Conservation (phyloP, 1,140 invertebrate species). For the Rhyzopertha dominica region DNA sequence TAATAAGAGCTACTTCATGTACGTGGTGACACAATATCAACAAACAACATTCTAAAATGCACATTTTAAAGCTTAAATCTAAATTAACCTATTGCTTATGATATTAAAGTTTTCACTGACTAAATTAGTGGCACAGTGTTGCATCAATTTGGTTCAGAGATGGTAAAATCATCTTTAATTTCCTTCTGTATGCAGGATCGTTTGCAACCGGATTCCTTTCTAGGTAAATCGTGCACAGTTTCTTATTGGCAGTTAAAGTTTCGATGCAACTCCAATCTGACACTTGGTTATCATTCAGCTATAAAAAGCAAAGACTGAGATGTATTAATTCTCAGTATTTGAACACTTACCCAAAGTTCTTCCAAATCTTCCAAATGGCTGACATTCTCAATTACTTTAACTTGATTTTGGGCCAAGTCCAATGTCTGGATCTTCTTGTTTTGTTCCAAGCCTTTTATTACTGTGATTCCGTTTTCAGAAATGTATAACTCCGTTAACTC, state of each 20-base stretch:
- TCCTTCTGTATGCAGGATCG: slow-evolving; percentile 84
- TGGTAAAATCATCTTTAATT: slow-evolving; percentile 84
- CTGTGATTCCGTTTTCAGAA: slow-evolving; percentile 86
- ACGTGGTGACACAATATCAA: too few relatives aligned
- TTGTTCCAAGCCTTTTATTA: slow-evolving; percentile 67
- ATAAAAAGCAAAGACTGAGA: slow-evolving; percentile 43
- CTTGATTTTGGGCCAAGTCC: slow-evolving; percentile 86
- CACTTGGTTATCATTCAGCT: slow-evolving; percentile 92
- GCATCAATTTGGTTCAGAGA: slow-evolving; percentile 92
- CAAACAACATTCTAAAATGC: too few relatives aligned
- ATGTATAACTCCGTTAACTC: slow-evolving; percentile 87
- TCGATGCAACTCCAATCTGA: slow-evolving; percentile 82
- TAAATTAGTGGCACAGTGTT: slow-evolving; percentile 74
- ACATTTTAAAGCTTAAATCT: too few relatives aligned
- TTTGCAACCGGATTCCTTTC: slow-evolving; percentile 86
- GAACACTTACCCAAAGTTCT: slow-evolving; percentile 84
- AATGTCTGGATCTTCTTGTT: slow-evolving; percentile 75
- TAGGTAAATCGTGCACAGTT: slow-evolving; percentile 86
- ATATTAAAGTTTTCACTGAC: too few relatives aligned
- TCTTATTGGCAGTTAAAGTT: slow-evolving; percentile 65
- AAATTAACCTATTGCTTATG: too few relatives aligned
- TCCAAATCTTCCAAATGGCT: slow-evolving; percentile 68
- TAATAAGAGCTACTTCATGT: too few relatives aligned
- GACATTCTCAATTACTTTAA: slow-evolving; percentile 77
- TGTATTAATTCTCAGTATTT: background rate